Conservation (phyloP, 2,797 vertebrate genomes). For the Knipowitschia caucasica region DNA sequence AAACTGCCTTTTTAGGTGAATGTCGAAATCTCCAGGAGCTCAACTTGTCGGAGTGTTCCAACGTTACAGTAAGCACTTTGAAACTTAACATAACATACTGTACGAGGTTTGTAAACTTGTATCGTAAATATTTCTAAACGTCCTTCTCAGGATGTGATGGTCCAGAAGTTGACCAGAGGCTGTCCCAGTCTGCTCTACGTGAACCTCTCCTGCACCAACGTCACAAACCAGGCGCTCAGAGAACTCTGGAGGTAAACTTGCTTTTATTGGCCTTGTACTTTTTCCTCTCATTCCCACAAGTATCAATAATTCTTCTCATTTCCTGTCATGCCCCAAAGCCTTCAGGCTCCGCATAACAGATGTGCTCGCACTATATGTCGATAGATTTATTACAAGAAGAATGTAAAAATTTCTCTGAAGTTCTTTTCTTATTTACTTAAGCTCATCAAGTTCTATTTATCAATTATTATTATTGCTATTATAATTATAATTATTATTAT, state of each 20-base stretch:
- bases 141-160: slow-evolving; percentile 75
- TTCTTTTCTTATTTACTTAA: too few relatives aligned
- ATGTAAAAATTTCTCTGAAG: too few relatives aligned
- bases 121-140: too few relatives aligned
- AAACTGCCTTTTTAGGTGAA: slow-evolving; percentile 71
- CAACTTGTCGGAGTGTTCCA: slow-evolving; percentile 80
- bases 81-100: not conserved
- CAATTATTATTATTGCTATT: too few relatives aligned
- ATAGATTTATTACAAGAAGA: slow-evolving; percentile 3
- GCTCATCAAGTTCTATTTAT: too few relatives aligned
- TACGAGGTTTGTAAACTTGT: too few relatives aligned
- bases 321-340: slow-evolving; percentile 18
- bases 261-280: slow-evolving; percentile 9
- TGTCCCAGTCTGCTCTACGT: slow-evolving; percentile 79
- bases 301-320: slow-evolving; percentile 10
- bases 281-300: slow-evolving; percentile 21
- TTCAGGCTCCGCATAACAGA: slow-evolving; percentile 17
- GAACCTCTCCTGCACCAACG: slow-evolving; percentile 77
- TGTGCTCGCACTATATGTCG: slow-evolving; percentile 17
- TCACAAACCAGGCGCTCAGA: slow-evolving; percentile 73
- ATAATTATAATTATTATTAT: too few relatives aligned
- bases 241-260: slow-evolving; percentile 76
- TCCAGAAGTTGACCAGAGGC: slow-evolving; percentile 74
- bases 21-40: slow-evolving; percentile 84
- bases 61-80: slow-evolving; percentile 76